Conservation (phyloP, 2,888 invertebrate species). For the Temnothorax unifasciatus region DNA sequence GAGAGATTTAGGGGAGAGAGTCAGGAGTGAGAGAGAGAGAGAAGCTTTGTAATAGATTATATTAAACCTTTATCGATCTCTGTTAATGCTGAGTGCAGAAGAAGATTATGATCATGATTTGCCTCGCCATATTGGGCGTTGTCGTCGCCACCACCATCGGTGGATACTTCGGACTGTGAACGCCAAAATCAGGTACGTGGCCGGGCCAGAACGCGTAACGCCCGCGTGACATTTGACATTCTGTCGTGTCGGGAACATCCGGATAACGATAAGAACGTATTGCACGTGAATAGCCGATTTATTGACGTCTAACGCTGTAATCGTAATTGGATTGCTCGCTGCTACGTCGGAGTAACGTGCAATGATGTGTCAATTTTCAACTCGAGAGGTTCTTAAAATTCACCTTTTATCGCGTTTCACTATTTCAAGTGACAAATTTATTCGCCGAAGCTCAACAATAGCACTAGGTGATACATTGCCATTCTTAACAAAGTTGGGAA, state of each 20-base stretch:
- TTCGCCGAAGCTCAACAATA: neutral
- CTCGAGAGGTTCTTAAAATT: neutral
- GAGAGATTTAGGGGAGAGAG: slow-evolving; percentile 9
- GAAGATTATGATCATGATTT: slow-evolving; percentile 97
- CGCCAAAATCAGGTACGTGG: slow-evolving; percentile 78
- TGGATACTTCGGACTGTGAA: slow-evolving; percentile 89
- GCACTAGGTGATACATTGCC: neutral
- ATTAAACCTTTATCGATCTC: slow-evolving; percentile 69
- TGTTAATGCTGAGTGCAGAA: slow-evolving; percentile 90
- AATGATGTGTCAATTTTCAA: neutral
- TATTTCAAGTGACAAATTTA: neutral
- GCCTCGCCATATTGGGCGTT: slow-evolving; percentile 93
- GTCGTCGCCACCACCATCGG: slow-evolving; percentile 90
- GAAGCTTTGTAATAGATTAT: slow-evolving; percentile 63
- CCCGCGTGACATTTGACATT: slow-evolving; percentile 9
- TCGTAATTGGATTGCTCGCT: slow-evolving; percentile 1
- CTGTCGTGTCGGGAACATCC: neutral
- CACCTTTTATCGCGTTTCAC: neutral
- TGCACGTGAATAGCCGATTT: neutral
- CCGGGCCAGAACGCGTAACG: neutral
- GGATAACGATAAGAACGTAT: neutral
- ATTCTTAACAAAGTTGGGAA: neutral
- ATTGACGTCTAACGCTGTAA: neutral
- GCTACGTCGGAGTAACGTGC: neutral
- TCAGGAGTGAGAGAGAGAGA: slow-evolving; percentile 14